Conservation (phyloP, 2,797 vertebrate genomes). For the Scarus forsteni region DNA sequence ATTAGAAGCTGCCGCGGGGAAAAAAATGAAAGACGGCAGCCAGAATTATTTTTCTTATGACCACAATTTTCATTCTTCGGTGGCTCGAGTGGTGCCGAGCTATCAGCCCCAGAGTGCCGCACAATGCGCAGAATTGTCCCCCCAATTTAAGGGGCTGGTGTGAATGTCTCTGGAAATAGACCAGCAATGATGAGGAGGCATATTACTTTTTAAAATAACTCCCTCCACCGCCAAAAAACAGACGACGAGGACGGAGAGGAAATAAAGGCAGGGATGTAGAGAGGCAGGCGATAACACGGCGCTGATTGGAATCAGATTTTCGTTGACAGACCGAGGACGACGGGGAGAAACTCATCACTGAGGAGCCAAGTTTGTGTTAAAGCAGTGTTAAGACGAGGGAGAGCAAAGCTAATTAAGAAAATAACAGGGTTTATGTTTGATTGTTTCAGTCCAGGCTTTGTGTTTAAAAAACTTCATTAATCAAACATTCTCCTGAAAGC, state of each 20-base stretch:
- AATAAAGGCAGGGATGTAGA: conserved; percentile 59
- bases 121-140: conserved; percentile 78
- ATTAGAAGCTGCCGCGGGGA: conserved; percentile 75
- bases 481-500: background rate
- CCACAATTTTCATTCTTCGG: conserved; percentile 81
- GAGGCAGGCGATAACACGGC: conserved; percentile 70
- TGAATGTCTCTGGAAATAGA: conserved; percentile 77
- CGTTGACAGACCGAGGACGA: conserved; percentile 62
- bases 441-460: background rate
- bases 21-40: conserved; percentile 67
- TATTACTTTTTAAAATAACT: conserved; percentile 80
- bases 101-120: conserved; percentile 67
- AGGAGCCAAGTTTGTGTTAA: conserved; percentile 64
- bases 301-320: conserved; percentile 80
- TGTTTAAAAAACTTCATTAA: background rate
- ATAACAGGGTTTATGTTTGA: conserved; percentile 32
- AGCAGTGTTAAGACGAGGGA: conserved; percentile 44
- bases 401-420: conserved; percentile 38
- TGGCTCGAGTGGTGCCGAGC: conserved; percentile 64
- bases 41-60: conserved; percentile 75
- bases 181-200: conserved; percentile 78
- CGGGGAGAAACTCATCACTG: conserved; percentile 60
- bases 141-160: conserved; percentile 62
- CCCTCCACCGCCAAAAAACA: conserved; percentile 55
- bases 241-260: conserved; percentile 21